Conservation (phyloP, 2,113 vertebrate genomes). For the Hydropotes inermis region DNA sequence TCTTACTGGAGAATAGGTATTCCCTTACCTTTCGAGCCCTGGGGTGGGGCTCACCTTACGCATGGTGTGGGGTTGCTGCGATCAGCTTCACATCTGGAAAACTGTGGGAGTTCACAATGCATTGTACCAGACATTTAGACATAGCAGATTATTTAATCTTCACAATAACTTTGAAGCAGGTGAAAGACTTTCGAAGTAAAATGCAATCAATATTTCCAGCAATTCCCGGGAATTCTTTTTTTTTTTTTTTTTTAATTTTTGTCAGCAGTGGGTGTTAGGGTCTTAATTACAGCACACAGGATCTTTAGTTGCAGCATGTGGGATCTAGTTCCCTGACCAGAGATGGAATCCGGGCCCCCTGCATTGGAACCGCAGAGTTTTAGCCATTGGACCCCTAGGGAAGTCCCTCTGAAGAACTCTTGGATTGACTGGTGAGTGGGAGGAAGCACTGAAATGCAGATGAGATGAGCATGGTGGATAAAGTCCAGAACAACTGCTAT, state of each 20-base stretch:
- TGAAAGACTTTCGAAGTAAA: slow-evolving; percentile 90
- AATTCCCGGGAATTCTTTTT: slow-evolving; percentile 83
- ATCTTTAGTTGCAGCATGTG: neutral
- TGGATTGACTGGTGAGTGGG: slow-evolving; percentile 81
- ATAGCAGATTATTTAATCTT: neutral
- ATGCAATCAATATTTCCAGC: slow-evolving; percentile 90
- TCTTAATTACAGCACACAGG: neutral
- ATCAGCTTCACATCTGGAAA: slow-evolving; percentile 90
- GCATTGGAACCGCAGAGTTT: neutral
- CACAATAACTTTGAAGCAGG: slow-evolving; percentile 73
- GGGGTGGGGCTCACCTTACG: slow-evolving; percentile 92
- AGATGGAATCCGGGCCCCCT: neutral
- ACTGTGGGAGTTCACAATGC: slow-evolving; percentile 87
- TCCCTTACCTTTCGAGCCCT: slow-evolving; percentile 90
- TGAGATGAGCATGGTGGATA: slow-evolving; percentile 66
- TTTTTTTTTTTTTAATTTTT: neutral
- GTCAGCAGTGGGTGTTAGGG: neutral
- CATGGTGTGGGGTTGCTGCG: slow-evolving; percentile 91
- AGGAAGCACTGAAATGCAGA: slow-evolving; percentile 87
- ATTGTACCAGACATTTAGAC: neutral
- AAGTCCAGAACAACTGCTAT: neutral
- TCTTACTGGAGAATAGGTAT: slow-evolving; percentile 88
- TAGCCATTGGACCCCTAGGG: neutral
- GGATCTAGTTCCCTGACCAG: neutral
- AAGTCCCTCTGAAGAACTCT: neutral